Evolutionary conservation across 1,140 invertebrate genomes (phyloP), one percentile per base, ranked within the genome.

Genomic region (Cotesia glomerata): DNA sequence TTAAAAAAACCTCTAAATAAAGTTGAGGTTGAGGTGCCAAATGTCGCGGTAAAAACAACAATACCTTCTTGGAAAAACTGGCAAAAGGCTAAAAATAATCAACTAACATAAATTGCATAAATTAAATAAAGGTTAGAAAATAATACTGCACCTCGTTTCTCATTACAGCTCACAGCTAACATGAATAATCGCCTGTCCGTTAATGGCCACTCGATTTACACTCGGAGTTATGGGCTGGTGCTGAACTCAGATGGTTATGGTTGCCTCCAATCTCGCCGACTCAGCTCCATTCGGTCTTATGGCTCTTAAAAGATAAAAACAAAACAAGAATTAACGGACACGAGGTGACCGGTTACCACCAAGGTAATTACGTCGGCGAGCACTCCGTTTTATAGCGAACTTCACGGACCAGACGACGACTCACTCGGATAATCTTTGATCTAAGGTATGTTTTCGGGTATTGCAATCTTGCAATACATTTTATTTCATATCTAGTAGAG

Each of bases 181-280:
- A 45, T 45, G 39, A 45, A 45, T 45, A 45, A 45, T 45, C 39
- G 39, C 11, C 39, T 45, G 39, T 45, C 39, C 7, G 39, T 45
- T 80, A 81, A 81, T 81, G 75, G 79, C 77, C 78, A 78, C 76
- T 79, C 78, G 78, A 81, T 81, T 80, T 81, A 78, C 79, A 77
- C 80, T 76, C 69, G 32, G 39, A 45, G 39, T 45, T 45, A 45
- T 45, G 39, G 39, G 39, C 74, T 34, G n/a, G 52, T 54, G 26
- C 26, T 26, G 26, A 26, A 26, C 26, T 26, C 2, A 26, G 26
- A 26, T 26, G 26, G 26, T 26, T 26, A 26, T 26, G 26, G 26
- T 26, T 26, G 26, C 26, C 26, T 45, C 39, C 39, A 45, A 45
- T 45, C 39, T 45, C 11, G 39, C 7, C 11, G 39, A 45, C 26